These are phyloP conservation scores for Crepidodera aurea DNA, from an alignment of 2,888 invertebrate species.

Conservation along the genomic window DNA sequence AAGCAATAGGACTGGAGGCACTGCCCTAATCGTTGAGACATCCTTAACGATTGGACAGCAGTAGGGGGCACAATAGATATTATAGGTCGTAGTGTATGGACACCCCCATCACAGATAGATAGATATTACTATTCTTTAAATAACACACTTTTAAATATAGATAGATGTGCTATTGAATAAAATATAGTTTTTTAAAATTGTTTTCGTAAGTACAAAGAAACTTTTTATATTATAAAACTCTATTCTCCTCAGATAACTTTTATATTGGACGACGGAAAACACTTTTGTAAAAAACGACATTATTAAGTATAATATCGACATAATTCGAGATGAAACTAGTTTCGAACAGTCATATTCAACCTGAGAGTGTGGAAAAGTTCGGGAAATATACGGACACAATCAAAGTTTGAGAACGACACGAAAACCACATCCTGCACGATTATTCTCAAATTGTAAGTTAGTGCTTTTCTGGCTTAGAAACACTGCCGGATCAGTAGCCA, in stretches of 20 bases:
- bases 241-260: background rate
- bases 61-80: too few relatives aligned
- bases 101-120: too few relatives aligned
- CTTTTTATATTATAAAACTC: background rate
- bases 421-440: constrained; percentile 31
- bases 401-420: constrained; percentile 22
- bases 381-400: constrained; percentile 16
- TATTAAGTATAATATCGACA: constrained; percentile 3
- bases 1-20: too few relatives aligned
- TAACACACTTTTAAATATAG: too few relatives aligned
- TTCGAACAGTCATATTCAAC: constrained; percentile 15
- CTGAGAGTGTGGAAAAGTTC: constrained; percentile 4
- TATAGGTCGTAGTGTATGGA: too few relatives aligned
- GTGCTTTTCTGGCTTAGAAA: constrained; percentile 32
- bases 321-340: constrained; percentile 13
- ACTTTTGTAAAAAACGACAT: background rate
- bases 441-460: constrained; percentile 53
- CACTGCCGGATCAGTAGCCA: background rate
- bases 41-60: too few relatives aligned
- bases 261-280: background rate
- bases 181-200: too few relatives aligned
- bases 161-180: too few relatives aligned
- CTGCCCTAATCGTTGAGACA: too few relatives aligned
- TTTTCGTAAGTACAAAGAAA: background rate
- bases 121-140: too few relatives aligned